Evolutionary conservation across 2,113 vertebrate genomes (phyloP), one percentile per base, ranked within the genome.

Genomic region (Nycticryphes semicollaris): DNA sequence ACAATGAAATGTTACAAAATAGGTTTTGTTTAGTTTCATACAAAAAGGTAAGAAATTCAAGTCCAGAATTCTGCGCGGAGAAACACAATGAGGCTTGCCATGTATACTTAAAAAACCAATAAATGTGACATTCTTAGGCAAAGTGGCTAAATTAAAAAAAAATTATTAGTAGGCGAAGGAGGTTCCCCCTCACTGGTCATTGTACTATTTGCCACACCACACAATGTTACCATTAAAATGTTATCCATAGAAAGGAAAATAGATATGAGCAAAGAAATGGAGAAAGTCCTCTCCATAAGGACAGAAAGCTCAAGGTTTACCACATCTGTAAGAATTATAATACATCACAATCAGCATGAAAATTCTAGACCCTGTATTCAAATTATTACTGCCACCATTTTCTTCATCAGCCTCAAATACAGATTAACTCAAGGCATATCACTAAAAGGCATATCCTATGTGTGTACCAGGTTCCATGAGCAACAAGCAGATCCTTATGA

Each of bases 391-490:
- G 33, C 8, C 31, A 67, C 22, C 18, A 33, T 63, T 83, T 82
- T 59, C 27, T 74, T 74, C 30, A 53, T 66, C 50, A 39, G 8
- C 23, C 23, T 74, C 20, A 88, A 51, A 43, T 7, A 66, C 1
- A 70, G n/a, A 59, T 47, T 43, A 80, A 20, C n/a, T 72, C 30
- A 45, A 80, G 19, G 22, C 35, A n/a, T 3, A 10, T 45, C 30
- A 54, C 14, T 54, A 6, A 57, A 68, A 54, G n/a, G 24, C 24
- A 28, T 33, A 51, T 72, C 76, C 53, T 11, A 31, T 53, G 57
- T 0, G 1, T 7, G 25, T 35, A 53, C 6, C 1, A 1, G 19
- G 30, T 73, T 24, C 30, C 11, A 7, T 14, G 11, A 91, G 43
- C 21, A 83, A 70, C 41, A 51, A 60, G 10, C 12, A 90, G 31